Percentiles rank a stretch among this genome's conserved stretches.
Conservation (phyloP, 1,140 invertebrate genomes). For the Monochamus saltuarius region DNA sequence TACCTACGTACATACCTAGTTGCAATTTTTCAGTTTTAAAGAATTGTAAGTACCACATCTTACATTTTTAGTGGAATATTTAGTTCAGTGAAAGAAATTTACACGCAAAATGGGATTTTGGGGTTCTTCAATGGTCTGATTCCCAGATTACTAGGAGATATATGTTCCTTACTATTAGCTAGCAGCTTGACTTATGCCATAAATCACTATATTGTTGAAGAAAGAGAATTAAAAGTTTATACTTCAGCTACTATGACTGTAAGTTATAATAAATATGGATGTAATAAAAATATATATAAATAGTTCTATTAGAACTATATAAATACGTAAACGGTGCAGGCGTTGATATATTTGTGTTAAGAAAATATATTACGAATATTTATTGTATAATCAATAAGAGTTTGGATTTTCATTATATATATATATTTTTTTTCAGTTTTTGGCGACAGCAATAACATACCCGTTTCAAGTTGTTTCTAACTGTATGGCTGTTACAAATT, state of each 20-base stretch:
- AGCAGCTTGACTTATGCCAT: slow-evolving; percentile 73
- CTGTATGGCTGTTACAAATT: slow-evolving; percentile 80
- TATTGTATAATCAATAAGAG: too few species aligned
- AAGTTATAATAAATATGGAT: slow-evolving; percentile 54
- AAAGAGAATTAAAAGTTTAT: slow-evolving; percentile 69
- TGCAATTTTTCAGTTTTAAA: slow-evolving; percentile 10
- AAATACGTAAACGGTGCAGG: too few species aligned
- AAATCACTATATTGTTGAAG: slow-evolving; percentile 77
- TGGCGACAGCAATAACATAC: slow-evolving; percentile 79
- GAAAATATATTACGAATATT: too few species aligned
- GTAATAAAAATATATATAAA: too few species aligned
- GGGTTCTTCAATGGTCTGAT: slow-evolving; percentile 85
- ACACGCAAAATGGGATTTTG: slow-evolving; percentile 74
- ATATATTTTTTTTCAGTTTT: slow-evolving; percentile 58
- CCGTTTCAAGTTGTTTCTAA: slow-evolving; percentile 85
- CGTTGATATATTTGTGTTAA: too few species aligned
- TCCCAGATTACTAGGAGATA: slow-evolving; percentile 78
- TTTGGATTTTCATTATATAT: slow-evolving; percentile 42
- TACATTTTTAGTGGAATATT: slow-evolving; percentile 63
- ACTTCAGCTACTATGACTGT: slow-evolving; percentile 59
- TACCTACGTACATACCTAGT: too few species aligned
- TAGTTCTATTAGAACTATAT: too few species aligned
- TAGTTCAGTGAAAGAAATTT: slow-evolving; percentile 74
- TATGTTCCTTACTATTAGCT: slow-evolving; percentile 69
- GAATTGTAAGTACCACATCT: neutral